Conservation (phyloP, 2,113 vertebrate genomes). For the Oncorhynchus keta region DNA sequence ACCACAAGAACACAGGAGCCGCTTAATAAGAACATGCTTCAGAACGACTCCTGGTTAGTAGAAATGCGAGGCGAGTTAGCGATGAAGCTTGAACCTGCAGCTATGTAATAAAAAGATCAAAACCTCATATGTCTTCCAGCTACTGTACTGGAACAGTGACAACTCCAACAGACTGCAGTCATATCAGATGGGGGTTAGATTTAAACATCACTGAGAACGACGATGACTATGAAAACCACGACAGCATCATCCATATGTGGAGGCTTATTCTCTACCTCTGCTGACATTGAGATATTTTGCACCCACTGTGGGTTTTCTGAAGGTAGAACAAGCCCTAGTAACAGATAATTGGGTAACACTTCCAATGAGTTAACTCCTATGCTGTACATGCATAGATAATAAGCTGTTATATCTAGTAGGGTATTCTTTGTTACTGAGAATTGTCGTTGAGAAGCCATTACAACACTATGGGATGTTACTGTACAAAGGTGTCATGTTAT, state of each 20-base stretch:
- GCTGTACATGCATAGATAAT: not conserved
- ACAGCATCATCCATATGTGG: slow-evolving; percentile 42
- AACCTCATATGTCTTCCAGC: slow-evolving; percentile 61
- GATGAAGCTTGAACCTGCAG: slow-evolving; percentile 55
- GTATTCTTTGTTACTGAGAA: too few species aligned
- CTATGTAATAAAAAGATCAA: slow-evolving; percentile 58
- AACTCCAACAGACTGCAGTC: slow-evolving; percentile 53
- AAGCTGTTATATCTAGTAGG: too few species aligned
- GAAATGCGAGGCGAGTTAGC: slow-evolving; percentile 55
- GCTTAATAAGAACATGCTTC: slow-evolving; percentile 66
- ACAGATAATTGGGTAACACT: not conserved
- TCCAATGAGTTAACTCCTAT: not conserved
- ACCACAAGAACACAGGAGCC: slow-evolving; percentile 66
- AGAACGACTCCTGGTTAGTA: slow-evolving; percentile 58
- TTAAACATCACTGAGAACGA: slow-evolving; percentile 27
- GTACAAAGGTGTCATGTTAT: too few species aligned
- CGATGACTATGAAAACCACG: slow-evolving; percentile 44
- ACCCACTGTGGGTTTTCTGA: too few species aligned
- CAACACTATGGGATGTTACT: too few species aligned
- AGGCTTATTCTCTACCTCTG: slow-evolving; percentile 44
- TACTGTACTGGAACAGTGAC: slow-evolving; percentile 44
- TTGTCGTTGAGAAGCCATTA: too few species aligned
- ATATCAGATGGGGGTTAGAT: slow-evolving; percentile 55
- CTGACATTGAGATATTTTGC: not conserved
- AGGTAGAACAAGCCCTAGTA: slow-evolving; percentile 2